A percentile compares a stretch with the other conserved stretches of the same genome.
Evolutionary conservation across 1,140 invertebrate genomes (phyloP).

Genomic region (Achatina immaculata): DNA sequence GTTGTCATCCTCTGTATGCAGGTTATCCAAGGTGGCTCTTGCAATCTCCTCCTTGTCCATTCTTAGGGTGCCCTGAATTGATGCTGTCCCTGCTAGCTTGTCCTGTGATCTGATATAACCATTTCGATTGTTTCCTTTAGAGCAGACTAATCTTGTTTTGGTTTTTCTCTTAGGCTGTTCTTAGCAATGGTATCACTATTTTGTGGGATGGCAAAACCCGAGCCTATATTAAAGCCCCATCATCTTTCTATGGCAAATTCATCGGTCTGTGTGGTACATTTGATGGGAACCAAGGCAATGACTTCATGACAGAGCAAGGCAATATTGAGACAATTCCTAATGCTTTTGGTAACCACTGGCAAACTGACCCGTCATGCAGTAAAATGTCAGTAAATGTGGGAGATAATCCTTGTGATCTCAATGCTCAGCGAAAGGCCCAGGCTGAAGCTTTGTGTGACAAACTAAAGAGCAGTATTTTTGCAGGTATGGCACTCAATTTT

Average conservation of each 20-base stretch:
- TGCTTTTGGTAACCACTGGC: slow-evolving; percentile 91
- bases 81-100: too few species aligned
- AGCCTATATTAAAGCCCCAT: slow-evolving; percentile 84
- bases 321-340: slow-evolving; percentile 81
- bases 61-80: too few species aligned
- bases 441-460: slow-evolving; percentile 57
- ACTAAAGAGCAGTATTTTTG: slow-evolving; percentile 59
- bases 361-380: slow-evolving; percentile 80
- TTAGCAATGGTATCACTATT: slow-evolving; percentile 82
- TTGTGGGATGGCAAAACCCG: slow-evolving; percentile 80
- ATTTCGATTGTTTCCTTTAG: too few species aligned
- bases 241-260: slow-evolving; percentile 77
- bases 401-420: slow-evolving; percentile 55
- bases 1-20: too few species aligned
- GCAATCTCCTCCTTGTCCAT: too few species aligned
- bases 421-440: slow-evolving; percentile 53
- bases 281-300: slow-evolving; percentile 87
- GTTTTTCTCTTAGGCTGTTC: slow-evolving; percentile 74
- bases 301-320: slow-evolving; percentile 88
- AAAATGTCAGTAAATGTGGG: slow-evolving; percentile 71
- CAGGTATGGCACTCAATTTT: slow-evolving; percentile 49
- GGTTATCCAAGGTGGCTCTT: too few species aligned
- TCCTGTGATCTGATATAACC: too few species aligned
- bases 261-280: slow-evolving; percentile 89
- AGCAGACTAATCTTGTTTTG: too few species aligned